Conservation (phyloP, 2,113 vertebrate species). For the Micromys minutus region DNA sequence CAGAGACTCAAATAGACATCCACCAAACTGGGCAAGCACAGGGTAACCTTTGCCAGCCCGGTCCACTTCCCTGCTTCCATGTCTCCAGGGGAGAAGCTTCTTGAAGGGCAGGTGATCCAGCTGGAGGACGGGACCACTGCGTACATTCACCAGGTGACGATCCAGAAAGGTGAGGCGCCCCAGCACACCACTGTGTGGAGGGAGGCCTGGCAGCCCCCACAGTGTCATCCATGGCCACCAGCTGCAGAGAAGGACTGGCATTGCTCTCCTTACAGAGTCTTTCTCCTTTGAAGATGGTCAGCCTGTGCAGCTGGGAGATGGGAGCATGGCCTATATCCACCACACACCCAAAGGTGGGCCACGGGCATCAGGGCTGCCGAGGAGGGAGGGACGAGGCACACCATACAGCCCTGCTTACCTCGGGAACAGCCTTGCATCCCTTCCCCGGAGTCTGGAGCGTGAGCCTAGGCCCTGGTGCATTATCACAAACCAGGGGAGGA, state of each 20-base stretch:
- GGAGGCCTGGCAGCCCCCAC: background rate
- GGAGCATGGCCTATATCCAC: slow-evolving; percentile 86
- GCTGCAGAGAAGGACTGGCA: slow-evolving; percentile 6
- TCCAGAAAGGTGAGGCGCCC: slow-evolving; percentile 87
- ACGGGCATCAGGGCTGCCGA: background rate
- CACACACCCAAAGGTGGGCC: slow-evolving; percentile 85
- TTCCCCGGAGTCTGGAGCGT: background rate
- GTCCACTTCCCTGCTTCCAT: background rate
- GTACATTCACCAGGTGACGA: slow-evolving; percentile 88
- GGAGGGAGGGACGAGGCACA: background rate
- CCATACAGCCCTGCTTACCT: background rate
- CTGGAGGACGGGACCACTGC: slow-evolving; percentile 90
- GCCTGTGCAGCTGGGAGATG: slow-evolving; percentile 88
- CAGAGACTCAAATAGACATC: background rate
- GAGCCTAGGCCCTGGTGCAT: background rate
- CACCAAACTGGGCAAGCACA: background rate
- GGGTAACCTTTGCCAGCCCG: background rate
- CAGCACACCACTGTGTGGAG: background rate
- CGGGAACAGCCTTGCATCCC: background rate
- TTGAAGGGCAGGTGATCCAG: slow-evolving; percentile 89
- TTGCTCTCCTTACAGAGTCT: slow-evolving; percentile 79
- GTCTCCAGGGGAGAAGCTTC: slow-evolving; percentile 86
- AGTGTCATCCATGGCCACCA: fast-evolving
- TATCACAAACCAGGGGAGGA: slow-evolving; percentile 17
- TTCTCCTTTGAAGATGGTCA: slow-evolving; percentile 90